phyloP scores from a whole-genome alignment of 92 coral and sea anemone species.

The Bergia puertoricense region DNA sequence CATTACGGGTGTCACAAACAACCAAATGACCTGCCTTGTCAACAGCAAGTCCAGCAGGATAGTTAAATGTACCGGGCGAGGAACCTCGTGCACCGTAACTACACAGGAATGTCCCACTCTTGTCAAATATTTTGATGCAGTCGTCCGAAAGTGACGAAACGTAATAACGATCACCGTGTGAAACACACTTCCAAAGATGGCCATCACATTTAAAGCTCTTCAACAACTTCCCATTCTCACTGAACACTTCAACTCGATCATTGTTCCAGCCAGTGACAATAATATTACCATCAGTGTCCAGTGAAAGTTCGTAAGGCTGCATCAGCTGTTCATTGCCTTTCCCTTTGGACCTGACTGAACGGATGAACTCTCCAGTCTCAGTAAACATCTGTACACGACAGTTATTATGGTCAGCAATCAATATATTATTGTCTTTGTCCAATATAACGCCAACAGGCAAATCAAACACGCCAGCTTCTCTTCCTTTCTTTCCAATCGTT shows the following conservation, averaged over 20 bases:
- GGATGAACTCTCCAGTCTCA: slow-evolving; percentile 30
- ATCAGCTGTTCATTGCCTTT: slow-evolving; percentile 1
- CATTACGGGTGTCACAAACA: too few relatives aligned
- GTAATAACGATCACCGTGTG: slow-evolving; percentile 5
- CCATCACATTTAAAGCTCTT: not conserved
- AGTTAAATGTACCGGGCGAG: not conserved
- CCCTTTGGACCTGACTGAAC: slow-evolving; percentile 45
- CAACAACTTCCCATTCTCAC: slow-evolving; percentile 4
- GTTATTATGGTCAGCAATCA: slow-evolving; percentile 14
- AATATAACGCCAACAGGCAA: slow-evolving; percentile 20
- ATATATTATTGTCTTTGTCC: slow-evolving; percentile 21
- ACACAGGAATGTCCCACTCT: slow-evolving; percentile 16
- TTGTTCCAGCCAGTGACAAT: slow-evolving; percentile 35
- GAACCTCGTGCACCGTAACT: slow-evolving; percentile 28
- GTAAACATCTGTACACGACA: slow-evolving; percentile 13
- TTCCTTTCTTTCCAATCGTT: slow-evolving; percentile 15
- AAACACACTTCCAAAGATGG: slow-evolving; percentile 30
- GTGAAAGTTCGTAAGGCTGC: slow-evolving; percentile 27
- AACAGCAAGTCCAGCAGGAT: not conserved
- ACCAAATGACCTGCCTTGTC: not conserved
- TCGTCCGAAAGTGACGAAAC: slow-evolving; percentile 6
- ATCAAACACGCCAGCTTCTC: slow-evolving; percentile 9
- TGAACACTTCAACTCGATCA: slow-evolving; percentile 17
- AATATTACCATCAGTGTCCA: slow-evolving; percentile 28
- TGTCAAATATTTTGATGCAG: slow-evolving; percentile 28